These are phyloP conservation scores for Scaeva pyrastri DNA, from an alignment of 2,888 invertebrate species.

Conservation along the genomic window DNA sequence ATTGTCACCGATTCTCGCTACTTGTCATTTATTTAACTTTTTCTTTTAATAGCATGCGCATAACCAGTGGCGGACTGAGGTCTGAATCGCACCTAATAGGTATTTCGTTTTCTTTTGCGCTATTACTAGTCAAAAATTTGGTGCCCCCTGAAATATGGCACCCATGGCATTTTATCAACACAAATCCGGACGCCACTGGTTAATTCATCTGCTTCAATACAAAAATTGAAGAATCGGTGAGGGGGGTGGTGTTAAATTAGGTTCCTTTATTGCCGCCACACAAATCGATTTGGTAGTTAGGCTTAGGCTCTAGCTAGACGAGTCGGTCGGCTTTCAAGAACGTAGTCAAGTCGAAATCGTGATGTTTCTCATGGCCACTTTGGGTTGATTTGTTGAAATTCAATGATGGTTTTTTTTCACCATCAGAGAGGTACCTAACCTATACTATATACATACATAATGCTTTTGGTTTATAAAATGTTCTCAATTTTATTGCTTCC, in stretches of 20 bases:
- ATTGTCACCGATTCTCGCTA: conserved; percentile 26
- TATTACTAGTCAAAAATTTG: too few relatives aligned
- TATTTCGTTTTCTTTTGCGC: not conserved
- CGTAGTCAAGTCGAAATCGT: conserved; percentile 39
- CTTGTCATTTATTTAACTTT: not conserved
- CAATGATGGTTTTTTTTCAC: conserved; percentile 46
- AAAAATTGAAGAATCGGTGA: conserved; percentile 39
- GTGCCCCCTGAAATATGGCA: not conserved
- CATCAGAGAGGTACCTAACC: too few relatives aligned
- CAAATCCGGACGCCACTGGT: not conserved
- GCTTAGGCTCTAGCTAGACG: conserved; percentile 26
- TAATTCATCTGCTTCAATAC: not conserved
- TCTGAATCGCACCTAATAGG: too few relatives aligned
- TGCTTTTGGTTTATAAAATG: conserved; percentile 51
- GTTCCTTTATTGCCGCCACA: conserved; percentile 71
- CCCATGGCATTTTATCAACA: not conserved
- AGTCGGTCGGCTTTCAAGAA: not conserved
- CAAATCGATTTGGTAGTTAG: conserved; percentile 73
- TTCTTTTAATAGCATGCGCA: not conserved
- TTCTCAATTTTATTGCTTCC: conserved; percentile 33
- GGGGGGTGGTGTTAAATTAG: conserved; percentile 72
- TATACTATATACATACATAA: too few relatives aligned
- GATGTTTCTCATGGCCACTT: conserved; percentile 67
- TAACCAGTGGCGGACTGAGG: not conserved
- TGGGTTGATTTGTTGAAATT: conserved; percentile 72